phyloP scores from a whole-genome alignment of 2,113 vertebrate genomes.

The Sphyrna mokarran region DNA sequence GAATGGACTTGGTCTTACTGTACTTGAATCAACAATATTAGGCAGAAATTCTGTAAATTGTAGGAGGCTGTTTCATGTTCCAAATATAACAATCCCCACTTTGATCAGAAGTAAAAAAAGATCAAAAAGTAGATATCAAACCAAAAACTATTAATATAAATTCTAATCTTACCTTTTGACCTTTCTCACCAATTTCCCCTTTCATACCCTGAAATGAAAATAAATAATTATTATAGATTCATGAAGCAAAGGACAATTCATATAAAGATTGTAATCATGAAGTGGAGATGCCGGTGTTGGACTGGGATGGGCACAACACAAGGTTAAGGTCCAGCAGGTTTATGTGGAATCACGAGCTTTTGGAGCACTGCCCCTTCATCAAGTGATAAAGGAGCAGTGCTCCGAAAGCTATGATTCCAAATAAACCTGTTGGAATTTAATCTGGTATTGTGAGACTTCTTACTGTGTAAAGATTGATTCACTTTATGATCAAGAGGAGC shows the following conservation, averaged over 20 bases:
- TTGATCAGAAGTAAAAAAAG: neutral
- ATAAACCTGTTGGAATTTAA: too few relatives aligned
- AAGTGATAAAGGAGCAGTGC: too few relatives aligned
- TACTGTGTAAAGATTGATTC: slow-evolving; percentile 38
- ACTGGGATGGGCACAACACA: too few relatives aligned
- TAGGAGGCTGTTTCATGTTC: neutral
- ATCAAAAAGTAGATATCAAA: neutral
- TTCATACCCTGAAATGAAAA: slow-evolving; percentile 50
- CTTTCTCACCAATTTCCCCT: slow-evolving; percentile 72
- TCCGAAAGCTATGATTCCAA: too few relatives aligned
- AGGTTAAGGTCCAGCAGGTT: too few relatives aligned
- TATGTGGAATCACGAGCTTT: too few relatives aligned
- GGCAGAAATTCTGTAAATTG: neutral
- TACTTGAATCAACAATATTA: neutral
- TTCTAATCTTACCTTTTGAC: slow-evolving; percentile 70
- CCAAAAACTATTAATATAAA: neutral
- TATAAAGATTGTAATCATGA: too few relatives aligned
- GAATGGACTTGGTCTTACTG: too few relatives aligned
- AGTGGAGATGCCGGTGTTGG: too few relatives aligned
- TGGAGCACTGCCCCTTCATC: too few relatives aligned
- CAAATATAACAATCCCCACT: neutral
- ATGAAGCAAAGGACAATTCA: slow-evolving; percentile 46
- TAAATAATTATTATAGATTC: slow-evolving; percentile 1
- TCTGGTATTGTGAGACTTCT: too few relatives aligned
- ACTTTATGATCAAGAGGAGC: neutral